Evolutionary conservation across 2,797 vertebrate genomes (phyloP).

Genomic region (Arctocebus calabarensis): DNA sequence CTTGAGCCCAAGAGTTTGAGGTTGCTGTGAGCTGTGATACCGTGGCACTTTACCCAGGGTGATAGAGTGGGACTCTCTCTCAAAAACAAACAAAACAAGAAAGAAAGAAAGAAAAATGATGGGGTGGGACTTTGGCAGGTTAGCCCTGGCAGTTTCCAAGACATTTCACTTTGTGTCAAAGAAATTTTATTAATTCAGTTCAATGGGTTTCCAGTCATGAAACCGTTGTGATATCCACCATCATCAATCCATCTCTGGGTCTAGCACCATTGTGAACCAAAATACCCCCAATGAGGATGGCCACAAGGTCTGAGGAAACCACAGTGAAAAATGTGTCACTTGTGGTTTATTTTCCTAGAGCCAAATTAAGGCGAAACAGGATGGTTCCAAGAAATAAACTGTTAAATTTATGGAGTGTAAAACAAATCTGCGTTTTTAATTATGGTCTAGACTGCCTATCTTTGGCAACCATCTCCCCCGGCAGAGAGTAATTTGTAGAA

Average conservation of each 20-base stretch:
- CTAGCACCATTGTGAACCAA: background rate
- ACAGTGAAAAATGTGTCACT: conserved; percentile 10
- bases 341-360: conserved; percentile 63
- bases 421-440: conserved; percentile 72
- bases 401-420: conserved; percentile 73
- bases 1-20: no score
- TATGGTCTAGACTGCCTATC: conserved; percentile 64
- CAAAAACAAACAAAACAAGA: no score
- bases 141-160: conserved; percentile 1
- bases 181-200: conserved; percentile 44
- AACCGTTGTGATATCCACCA: background rate
- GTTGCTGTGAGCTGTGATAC: no score
- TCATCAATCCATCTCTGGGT: background rate
- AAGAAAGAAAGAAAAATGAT: background rate
- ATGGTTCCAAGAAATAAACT: conserved; percentile 69
- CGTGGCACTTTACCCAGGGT: no score
- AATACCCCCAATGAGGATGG: background rate
- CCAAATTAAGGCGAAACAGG: conserved; percentile 56
- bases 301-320: conserved; percentile 25
- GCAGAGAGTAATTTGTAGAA: conserved; percentile 18
- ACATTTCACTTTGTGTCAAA: conserved; percentile 38
- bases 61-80: no score
- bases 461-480: conserved; percentile 53
- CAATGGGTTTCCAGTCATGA: conserved; percentile 7
- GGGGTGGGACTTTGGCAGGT: background rate